Evolutionary conservation across 2,888 invertebrate species (phyloP).

Genomic region (Rugalucina vietnamica): DNA sequence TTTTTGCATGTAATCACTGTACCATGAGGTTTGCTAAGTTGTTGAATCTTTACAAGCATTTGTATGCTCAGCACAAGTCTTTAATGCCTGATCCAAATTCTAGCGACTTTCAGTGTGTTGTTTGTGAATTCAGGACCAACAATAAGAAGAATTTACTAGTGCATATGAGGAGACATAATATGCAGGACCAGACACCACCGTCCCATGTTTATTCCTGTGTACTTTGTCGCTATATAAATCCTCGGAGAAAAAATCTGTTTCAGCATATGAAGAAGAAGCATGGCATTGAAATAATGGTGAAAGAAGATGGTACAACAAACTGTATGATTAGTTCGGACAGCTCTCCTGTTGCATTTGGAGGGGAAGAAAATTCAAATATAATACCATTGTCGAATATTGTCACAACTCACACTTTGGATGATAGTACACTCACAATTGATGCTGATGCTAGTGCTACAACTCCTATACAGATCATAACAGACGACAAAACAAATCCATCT

Average conservation of each 20-base stretch:
- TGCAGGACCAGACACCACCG: slow-evolving; percentile 78
- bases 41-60: slow-evolving; percentile 82
- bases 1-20: slow-evolving; percentile 82
- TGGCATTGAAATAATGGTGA: slow-evolving; percentile 78
- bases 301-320: slow-evolving; percentile 75
- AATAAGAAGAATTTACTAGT: slow-evolving; percentile 80
- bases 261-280: slow-evolving; percentile 82
- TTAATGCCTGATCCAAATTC: slow-evolving; percentile 71
- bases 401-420: slow-evolving; percentile 55
- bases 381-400: slow-evolving; percentile 68
- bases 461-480: slow-evolving; percentile 53
- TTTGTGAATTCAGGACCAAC: slow-evolving; percentile 80
- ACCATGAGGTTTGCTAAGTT: slow-evolving; percentile 82
- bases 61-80: slow-evolving; percentile 79
- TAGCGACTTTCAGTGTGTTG: slow-evolving; percentile 79
- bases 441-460: slow-evolving; percentile 30
- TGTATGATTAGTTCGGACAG: slow-evolving; percentile 71
- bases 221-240: slow-evolving; percentile 80
- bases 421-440: slow-evolving; percentile 25
- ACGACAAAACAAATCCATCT: slow-evolving; percentile 36
- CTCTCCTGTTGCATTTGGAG: slow-evolving; percentile 48
- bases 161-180: slow-evolving; percentile 82
- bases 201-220: slow-evolving; percentile 81
- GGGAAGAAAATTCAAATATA: slow-evolving; percentile 53
- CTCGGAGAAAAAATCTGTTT: slow-evolving; percentile 77